phyloP scores from a whole-genome alignment of 2,888 invertebrate genomes.

The Sesia bembeciformis region DNA sequence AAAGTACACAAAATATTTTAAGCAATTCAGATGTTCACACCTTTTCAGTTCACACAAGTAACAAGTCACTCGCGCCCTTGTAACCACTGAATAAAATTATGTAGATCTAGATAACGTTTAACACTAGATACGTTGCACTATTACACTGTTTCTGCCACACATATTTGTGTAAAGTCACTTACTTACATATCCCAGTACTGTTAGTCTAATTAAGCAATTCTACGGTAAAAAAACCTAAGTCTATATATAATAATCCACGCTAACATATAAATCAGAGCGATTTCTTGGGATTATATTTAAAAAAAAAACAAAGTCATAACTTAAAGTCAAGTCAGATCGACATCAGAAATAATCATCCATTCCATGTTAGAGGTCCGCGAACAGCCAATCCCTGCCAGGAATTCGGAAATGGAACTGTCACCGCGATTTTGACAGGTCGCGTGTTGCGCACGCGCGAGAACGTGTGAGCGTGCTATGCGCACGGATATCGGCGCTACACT shows the following conservation, averaged over 20 bases:
- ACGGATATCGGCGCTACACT: slow-evolving; percentile 66
- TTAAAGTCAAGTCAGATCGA: too few species aligned
- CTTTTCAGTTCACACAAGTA: slow-evolving; percentile 54
- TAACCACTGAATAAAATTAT: slow-evolving; percentile 54
- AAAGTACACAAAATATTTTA: slow-evolving; percentile 15
- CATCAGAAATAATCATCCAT: slow-evolving; percentile 24
- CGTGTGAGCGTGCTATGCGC: slow-evolving; percentile 66
- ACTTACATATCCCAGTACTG: too few species aligned
- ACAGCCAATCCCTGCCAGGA: slow-evolving; percentile 17
- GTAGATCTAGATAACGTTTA: slow-evolving; percentile 57
- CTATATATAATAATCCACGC: too few species aligned
- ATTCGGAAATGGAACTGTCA: slow-evolving; percentile 44
- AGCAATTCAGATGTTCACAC: slow-evolving; percentile 38
- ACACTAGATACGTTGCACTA: slow-evolving; percentile 57
- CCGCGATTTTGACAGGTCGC: slow-evolving; percentile 46
- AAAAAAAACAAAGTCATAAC: too few species aligned
- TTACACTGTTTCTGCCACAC: slow-evolving; percentile 5
- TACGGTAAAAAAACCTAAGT: too few species aligned
- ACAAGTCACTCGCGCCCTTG: slow-evolving; percentile 63
- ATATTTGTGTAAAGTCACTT: too few species aligned
- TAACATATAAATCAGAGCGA: too few species aligned
- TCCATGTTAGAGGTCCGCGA: slow-evolving; percentile 32
- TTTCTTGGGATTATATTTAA: too few species aligned
- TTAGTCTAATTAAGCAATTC: too few species aligned
- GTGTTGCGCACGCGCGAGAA: slow-evolving; percentile 39